Percentiles rank a stretch among this genome's conserved stretches.
phyloP scores from a whole-genome alignment of 2,888 invertebrate genomes.

The Halictus quadricinctus region DNA sequence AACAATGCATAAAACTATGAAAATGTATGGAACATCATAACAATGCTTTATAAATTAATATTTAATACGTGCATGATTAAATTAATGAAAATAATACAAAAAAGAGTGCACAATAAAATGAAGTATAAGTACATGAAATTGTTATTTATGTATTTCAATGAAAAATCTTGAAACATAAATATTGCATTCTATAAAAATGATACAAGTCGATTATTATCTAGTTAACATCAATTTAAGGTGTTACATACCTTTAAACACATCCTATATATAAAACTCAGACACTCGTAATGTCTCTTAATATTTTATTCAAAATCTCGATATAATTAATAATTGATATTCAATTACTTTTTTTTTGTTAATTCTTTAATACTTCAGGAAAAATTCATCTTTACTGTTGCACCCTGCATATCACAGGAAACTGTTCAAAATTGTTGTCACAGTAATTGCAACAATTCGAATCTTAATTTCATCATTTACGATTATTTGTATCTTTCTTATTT shows the following conservation, averaged over 20 bases:
- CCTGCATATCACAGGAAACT: conserved; percentile 52
- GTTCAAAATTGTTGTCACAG: conserved; percentile 39
- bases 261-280: conserved; percentile 42
- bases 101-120: conserved; percentile 30
- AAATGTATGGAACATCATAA: conserved; percentile 30
- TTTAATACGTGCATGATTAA: conserved; percentile 30
- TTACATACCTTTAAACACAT: conserved; percentile 55
- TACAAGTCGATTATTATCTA: conserved; percentile 8
- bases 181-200: conserved; percentile 22
- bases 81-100: conserved; percentile 35
- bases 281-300: conserved; percentile 56
- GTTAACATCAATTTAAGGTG: conserved; percentile 20
- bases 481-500: conserved; percentile 31
- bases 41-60: conserved; percentile 34
- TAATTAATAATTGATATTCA: conserved; percentile 56
- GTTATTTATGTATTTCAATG: conserved; percentile 30
- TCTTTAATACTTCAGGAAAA: conserved; percentile 56
- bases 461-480: conserved; percentile 52
- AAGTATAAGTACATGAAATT: conserved; percentile 24
- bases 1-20: conserved; percentile 38
- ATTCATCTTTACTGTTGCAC: conserved; percentile 55
- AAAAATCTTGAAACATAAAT: conserved; percentile 22
- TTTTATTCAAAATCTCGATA: conserved; percentile 52
- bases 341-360: conserved; percentile 45
- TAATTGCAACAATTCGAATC: conserved; percentile 40